Conservation (phyloP, 2,888 invertebrate species). For the Rugalucina vietnamica region DNA sequence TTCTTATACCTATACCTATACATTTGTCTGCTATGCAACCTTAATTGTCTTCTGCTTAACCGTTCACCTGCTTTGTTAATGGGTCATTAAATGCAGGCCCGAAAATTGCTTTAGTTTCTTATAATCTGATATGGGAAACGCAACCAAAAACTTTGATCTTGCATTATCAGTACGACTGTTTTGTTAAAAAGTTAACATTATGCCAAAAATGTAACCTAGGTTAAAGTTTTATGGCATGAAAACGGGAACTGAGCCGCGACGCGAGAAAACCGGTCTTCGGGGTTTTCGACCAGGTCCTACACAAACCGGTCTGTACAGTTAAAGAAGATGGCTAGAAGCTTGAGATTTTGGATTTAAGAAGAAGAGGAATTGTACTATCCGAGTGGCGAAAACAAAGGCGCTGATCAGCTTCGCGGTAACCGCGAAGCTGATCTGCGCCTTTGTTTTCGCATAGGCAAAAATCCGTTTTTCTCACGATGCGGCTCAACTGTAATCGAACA, state of each 20-base stretch:
- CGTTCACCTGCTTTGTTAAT: neutral
- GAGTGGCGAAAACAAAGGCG: no score
- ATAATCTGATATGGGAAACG: conserved; percentile 9
- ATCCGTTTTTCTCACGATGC: no score
- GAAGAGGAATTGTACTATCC: no score
- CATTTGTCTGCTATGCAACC: neutral
- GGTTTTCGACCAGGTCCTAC: no score
- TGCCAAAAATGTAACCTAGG: conserved; percentile 2
- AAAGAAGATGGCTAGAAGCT: no score
- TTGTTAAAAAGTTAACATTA: neutral
- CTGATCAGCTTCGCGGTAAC: no score
- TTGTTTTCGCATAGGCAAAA: no score
- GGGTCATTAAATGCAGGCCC: neutral
- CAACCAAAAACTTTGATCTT: neutral
- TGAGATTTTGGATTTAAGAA: no score
- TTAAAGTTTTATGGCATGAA: neutral
- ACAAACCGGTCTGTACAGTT: no score
- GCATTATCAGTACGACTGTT: neutral
- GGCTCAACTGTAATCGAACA: no score
- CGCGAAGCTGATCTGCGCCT: no score
- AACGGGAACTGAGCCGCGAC: neutral
- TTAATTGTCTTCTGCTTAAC: neutral
- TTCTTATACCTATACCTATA: neutral
- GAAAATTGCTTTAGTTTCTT: neutral
- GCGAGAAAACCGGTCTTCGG: no score